These are phyloP conservation scores for Leptarthrus brevirostris DNA, from an alignment of 2,888 invertebrate species.

Conservation along the genomic window DNA sequence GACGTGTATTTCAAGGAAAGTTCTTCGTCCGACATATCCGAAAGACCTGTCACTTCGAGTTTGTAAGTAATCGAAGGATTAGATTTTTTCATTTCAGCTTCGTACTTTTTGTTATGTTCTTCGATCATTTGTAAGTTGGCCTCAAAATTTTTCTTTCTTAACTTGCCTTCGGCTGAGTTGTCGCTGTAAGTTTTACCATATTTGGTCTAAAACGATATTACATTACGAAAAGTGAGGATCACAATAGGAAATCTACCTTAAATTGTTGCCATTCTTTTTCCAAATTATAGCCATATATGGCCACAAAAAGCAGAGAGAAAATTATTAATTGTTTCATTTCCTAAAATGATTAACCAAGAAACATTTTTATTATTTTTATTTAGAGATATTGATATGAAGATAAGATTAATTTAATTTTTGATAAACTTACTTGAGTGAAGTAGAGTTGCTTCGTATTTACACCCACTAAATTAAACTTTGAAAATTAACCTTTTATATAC, in stretches of 20 bases:
- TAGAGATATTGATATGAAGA: too few species aligned
- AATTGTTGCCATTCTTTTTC: conserved; percentile 34
- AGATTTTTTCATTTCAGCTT: not conserved
- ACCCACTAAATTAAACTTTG: too few species aligned
- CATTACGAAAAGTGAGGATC: too few species aligned
- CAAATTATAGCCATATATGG: conserved; percentile 36
- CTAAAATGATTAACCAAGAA: not conserved
- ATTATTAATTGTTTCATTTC: conserved; percentile 2
- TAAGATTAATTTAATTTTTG: too few species aligned
- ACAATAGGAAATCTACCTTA: not conserved
- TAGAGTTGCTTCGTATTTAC: too few species aligned
- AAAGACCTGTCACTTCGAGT: not conserved
- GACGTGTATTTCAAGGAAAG: not conserved
- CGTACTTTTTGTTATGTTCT: conserved; percentile 6
- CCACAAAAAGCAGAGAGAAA: not conserved
- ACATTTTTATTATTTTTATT: too few species aligned
- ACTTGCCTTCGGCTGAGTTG: not conserved
- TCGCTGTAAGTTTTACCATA: conserved; percentile 1
- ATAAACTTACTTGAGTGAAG: too few species aligned
- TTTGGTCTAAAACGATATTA: not conserved
- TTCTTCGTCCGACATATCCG: conserved; percentile 8
- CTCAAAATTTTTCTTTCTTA: not conserved
- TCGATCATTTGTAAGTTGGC: conserved; percentile 1
- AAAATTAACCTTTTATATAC: too few species aligned
- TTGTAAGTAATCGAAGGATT: conserved; percentile 7